Conservation (phyloP, 2,797 vertebrate genomes). For the Ambastaia sidthimunki region DNA sequence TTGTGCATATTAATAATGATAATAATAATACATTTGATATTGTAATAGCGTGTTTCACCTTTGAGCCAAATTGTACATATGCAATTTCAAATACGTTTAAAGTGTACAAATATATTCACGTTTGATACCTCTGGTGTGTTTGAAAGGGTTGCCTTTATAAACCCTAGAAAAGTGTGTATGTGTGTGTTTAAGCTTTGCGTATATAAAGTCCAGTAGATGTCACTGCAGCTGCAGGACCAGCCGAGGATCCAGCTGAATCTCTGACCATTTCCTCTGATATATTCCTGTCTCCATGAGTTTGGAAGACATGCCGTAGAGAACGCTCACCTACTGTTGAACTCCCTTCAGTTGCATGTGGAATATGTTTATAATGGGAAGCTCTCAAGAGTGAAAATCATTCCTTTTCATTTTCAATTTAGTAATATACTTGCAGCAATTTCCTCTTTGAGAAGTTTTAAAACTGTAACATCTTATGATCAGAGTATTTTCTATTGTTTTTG, state of each 20-base stretch:
- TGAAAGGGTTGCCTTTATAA: not conserved
- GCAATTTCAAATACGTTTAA: not conserved
- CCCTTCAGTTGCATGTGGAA: slow-evolving; percentile 8
- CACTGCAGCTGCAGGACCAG: slow-evolving; percentile 76
- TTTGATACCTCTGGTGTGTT: not conserved
- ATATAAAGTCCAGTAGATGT: slow-evolving; percentile 79
- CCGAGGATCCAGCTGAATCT: slow-evolving; percentile 66
- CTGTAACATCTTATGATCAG: slow-evolving; percentile 12
- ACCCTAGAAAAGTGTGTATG: too few relatives aligned
- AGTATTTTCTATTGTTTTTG: slow-evolving; percentile 1
- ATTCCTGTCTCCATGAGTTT: too few relatives aligned
- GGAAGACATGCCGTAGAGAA: not conserved
- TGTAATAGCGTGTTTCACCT: too few relatives aligned
- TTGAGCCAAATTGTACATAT: not conserved
- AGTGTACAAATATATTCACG: not conserved
- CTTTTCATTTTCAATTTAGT: not conserved
- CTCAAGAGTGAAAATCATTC: slow-evolving; percentile 34
- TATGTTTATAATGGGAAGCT: slow-evolving; percentile 28
- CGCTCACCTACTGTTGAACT: not conserved
- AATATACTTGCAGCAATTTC: slow-evolving; percentile 20
- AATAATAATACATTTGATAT: too few relatives aligned
- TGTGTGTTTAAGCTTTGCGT: slow-evolving; percentile 2
- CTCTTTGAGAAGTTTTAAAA: slow-evolving; percentile 29
- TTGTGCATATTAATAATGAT: too few relatives aligned
- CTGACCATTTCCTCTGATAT: slow-evolving; percentile 54